Percentiles rank a stretch among this genome's conserved stretches.
phyloP scores from a whole-genome alignment of 2,113 vertebrate species.

The Aix galericulata region DNA sequence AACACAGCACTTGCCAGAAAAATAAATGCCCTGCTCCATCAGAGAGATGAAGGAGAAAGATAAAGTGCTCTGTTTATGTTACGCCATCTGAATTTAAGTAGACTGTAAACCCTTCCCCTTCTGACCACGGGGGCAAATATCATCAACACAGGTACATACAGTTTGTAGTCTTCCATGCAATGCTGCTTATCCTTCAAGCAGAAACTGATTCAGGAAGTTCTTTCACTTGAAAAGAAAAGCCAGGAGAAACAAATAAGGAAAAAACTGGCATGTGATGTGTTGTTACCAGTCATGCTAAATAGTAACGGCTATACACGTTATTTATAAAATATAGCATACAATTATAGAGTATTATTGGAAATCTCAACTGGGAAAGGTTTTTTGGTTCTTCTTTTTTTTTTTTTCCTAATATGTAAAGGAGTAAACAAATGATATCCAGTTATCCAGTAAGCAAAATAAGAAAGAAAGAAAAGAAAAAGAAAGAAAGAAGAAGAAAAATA shows the following conservation, averaged over 20 bases:
- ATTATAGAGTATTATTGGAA: not conserved
- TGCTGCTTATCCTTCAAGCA: not conserved
- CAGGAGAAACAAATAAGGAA: not conserved
- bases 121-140: not conserved
- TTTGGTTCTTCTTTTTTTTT: not conserved
- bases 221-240: not conserved
- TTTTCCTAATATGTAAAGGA: not conserved
- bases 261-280: accelerated
- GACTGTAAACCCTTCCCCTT: not conserved
- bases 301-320: not conserved
- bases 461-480: not conserved
- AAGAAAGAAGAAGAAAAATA: too few relatives aligned
- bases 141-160: not conserved
- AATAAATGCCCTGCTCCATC: not conserved
- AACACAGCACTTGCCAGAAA: slow-evolving; percentile 36
- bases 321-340: not conserved
- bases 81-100: not conserved
- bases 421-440: not conserved
- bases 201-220: not conserved
- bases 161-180: not conserved
- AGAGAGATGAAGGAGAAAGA: not conserved
- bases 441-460: not conserved
- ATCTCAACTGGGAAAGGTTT: not conserved
- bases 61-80: not conserved
- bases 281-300: not conserved